Evolutionary conservation across 2,888 invertebrate species (phyloP), one percentile per base, ranked within the genome.

Genomic region (Archips xylosteana): DNA sequence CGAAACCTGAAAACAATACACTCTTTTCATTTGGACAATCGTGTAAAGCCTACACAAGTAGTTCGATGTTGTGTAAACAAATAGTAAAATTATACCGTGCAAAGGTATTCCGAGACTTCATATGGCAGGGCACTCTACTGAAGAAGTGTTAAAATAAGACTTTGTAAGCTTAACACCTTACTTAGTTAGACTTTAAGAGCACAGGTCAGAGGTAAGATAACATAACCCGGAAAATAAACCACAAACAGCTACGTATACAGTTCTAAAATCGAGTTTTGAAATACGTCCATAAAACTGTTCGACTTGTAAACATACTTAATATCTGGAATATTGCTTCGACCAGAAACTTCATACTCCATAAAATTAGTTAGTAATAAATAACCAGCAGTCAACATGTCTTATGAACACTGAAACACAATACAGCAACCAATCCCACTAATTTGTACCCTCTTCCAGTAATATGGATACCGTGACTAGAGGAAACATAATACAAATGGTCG

Each of bases 371-470:
- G 45, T 60, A 60, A n/a, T 60, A 60, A 60, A 36, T 39, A 36
- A 60, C 60, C n/a, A 34, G n/a, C 34, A 60, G 60, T 60, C 39
- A 61, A 54, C 45, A 67, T 72, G 54, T 61, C 72, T 71, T 72
- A 54, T 54, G 45, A 72, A 72, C 66, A 62, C n/a, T 49, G 74
- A 69, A 73, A 69, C 63, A 74, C 59, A 74, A 74, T 74, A 73
- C 68, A 63, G 59, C 49, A 15, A 70, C 74, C 70, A 65, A 74
- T 74, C 59, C 57, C 70, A 74, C 74, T 74, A 74, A 74, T 74
- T 74, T 54, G 69, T 54, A 74, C 60, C 74, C 74, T 74, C 69
- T 74, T 32, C 70, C 60, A 70, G 65, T 74, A 74, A 74, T 74
- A 74, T 65, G 69, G 74, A 54, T 65, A 65, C 51, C 69, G 64